phyloP scores from a whole-genome alignment of 2,113 vertebrate species.

The Bufo gargarizans region DNA sequence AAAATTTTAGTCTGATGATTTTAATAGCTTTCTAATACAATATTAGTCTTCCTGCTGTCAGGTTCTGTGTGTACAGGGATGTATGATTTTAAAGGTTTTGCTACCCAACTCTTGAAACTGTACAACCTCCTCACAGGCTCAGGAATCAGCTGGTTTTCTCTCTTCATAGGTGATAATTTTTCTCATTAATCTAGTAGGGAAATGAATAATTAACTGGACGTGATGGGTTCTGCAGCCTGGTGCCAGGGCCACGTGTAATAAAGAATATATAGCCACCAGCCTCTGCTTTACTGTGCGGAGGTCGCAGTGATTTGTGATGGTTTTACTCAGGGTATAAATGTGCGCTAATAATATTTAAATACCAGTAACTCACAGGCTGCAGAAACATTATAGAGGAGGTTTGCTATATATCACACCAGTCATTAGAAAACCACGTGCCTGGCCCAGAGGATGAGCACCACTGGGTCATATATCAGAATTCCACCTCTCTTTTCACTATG shows the following conservation, averaged over 20 bases:
- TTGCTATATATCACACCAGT: conserved; percentile 1
- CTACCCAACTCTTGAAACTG: neutral
- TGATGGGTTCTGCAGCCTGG: conserved; percentile 47
- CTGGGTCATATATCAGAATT: neutral
- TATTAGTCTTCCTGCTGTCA: neutral
- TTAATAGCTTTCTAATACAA: neutral
- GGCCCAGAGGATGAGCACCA: neutral
- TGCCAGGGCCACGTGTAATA: conserved; percentile 67
- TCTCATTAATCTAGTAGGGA: conserved; percentile 53
- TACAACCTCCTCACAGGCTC: neutral
- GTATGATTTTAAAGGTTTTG: neutral
- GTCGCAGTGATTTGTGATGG: conserved; percentile 83
- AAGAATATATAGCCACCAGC: conserved; percentile 71
- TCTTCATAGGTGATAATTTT: conserved; percentile 39
- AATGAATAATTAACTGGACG: conserved; percentile 42
- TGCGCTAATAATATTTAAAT: conserved; percentile 73
- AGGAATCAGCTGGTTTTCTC: neutral
- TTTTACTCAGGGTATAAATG: conserved; percentile 72
- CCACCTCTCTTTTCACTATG: neutral
- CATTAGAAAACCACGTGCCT: conserved; percentile 1
- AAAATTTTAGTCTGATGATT: too few relatives aligned
- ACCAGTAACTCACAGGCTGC: conserved; percentile 76
- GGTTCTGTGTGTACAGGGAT: neutral
- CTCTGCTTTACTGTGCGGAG: conserved; percentile 66
- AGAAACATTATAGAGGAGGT: conserved; percentile 62